Evolutionary conservation across 2,797 vertebrate genomes (phyloP), one percentile per base, ranked within the genome.

Genomic region (Erithacus rubecula): DNA sequence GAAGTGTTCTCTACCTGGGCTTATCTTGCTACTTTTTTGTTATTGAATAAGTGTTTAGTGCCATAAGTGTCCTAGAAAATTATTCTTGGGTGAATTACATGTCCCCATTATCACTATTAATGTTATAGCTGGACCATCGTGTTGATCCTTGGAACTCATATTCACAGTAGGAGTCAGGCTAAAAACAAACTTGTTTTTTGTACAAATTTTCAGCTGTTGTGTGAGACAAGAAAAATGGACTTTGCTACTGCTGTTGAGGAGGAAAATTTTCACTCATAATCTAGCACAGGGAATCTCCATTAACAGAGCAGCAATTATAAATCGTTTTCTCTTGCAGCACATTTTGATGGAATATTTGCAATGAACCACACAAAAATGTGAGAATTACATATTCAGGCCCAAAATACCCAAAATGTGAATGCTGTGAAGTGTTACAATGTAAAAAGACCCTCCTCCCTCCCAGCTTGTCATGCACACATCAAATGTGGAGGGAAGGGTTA

Each of bases 371-470:
- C 32, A 39, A 10, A 65, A 86, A 74, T 41, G 36, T 55, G n/a
- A 39, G 44, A 83, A 59, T 44, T 75, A 24, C 8, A 4, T 78
- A 81, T 75, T 83, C 53, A 78, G 69, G 64, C 81, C 55, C 18
- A 55, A 46, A 83, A 83, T 29, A 64, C 11, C 5, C 7, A 56
- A 51, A 26, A 71, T n/a, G 27, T 67, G 44, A 27, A 74, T 89
- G 36, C 22, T 70, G 13, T 24, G 21, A 58, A 81, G 11, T 41
- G 14, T 26, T 30, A 5, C 21, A 36, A n/a, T 84, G 82, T 67
- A 10, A 37, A 70, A 76, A 55, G 29, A 69, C 5, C 0, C 0
- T 0, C 0, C 0, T 0, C 9, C 4, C 1, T 7, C 5, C 11
- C 46, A 30, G 29, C 4, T 51, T 70, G 37, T 43, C 20, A 22